Percentiles rank a stretch among this genome's conserved stretches.
Evolutionary conservation across 1,140 invertebrate genomes (phyloP).

Genomic region (Tribolium madens): DNA sequence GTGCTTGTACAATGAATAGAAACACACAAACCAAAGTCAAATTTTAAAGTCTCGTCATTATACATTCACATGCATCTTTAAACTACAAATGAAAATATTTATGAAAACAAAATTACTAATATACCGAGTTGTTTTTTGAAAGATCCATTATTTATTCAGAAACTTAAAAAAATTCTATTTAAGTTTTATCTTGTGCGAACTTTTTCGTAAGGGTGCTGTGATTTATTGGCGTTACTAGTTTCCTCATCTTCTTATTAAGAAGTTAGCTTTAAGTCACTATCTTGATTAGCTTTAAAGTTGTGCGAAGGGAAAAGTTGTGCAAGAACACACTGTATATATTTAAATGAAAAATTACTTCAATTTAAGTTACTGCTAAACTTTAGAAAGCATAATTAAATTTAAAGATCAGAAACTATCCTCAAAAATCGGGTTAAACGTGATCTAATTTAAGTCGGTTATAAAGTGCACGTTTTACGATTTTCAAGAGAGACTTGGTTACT

Average conservation of each 20-base stretch:
- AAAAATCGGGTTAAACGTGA: conserved; percentile 36
- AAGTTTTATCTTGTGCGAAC: neutral
- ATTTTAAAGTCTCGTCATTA: too few species aligned
- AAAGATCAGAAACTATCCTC: conserved; percentile 29
- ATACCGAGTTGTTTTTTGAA: too few species aligned
- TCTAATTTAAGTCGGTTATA: conserved; percentile 22
- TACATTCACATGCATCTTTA: too few species aligned
- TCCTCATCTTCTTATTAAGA: conserved; percentile 1
- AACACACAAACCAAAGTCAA: too few species aligned
- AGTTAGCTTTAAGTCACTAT: conserved; percentile 13
- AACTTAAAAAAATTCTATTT: neutral
- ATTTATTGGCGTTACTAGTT: conserved; percentile 5
- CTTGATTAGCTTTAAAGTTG: conserved; percentile 2
- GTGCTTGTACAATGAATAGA: too few species aligned
- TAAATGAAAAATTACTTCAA: conserved; percentile 23
- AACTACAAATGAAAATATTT: too few species aligned
- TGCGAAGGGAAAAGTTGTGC: neutral
- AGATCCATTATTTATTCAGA: neutral
- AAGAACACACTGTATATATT: conserved; percentile 1
- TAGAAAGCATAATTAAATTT: conserved; percentile 21
- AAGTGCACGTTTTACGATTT: conserved; percentile 29
- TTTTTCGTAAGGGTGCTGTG: neutral
- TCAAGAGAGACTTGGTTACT: conserved; percentile 9
- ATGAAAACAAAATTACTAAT: too few species aligned
- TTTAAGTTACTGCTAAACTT: conserved; percentile 23